Conservation (phyloP, 2,888 invertebrate species). For the Diplazon laetatorius region DNA sequence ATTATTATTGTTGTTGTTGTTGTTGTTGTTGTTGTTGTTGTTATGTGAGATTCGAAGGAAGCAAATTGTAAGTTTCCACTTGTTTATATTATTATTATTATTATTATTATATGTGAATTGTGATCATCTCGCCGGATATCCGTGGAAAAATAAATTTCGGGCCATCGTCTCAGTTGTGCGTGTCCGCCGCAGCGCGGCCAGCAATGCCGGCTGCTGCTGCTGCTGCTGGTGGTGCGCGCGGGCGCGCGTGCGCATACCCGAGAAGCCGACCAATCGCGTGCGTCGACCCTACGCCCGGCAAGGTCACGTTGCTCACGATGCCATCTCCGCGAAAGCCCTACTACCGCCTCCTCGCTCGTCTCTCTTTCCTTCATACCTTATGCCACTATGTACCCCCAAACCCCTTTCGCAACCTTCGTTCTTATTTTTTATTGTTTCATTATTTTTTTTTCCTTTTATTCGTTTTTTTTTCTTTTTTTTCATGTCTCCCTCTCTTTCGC, state of each 20-base stretch:
- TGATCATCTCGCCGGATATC: too few species aligned
- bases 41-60: too few species aligned
- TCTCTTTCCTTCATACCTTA: too few species aligned
- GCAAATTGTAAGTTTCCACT: too few species aligned
- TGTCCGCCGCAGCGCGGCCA: not conserved
- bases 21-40: too few species aligned
- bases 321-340: slow-evolving; percentile 65
- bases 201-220: not conserved
- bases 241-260: slow-evolving; percentile 15
- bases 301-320: slow-evolving; percentile 67
- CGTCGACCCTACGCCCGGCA: slow-evolving; percentile 67
- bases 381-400: too few species aligned
- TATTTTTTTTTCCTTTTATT: too few species aligned
- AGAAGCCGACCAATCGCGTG: slow-evolving; percentile 64
- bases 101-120: too few species aligned
- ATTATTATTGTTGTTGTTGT: too few species aligned
- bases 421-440: slow-evolving; percentile 8
- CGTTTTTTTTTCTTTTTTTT: not conserved
- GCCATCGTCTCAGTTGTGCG: not conserved
- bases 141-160: not conserved
- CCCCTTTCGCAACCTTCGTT: slow-evolving; percentile 41
- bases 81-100: too few species aligned
- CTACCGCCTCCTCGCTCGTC: slow-evolving; percentile 42
- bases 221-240: not conserved
- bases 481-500: slow-evolving; percentile 19